A percentile compares a stretch with the other conserved stretches of the same genome.
Evolutionary conservation across 2,888 invertebrate species (phyloP).

Genomic region (Eurytoma californica): DNA sequence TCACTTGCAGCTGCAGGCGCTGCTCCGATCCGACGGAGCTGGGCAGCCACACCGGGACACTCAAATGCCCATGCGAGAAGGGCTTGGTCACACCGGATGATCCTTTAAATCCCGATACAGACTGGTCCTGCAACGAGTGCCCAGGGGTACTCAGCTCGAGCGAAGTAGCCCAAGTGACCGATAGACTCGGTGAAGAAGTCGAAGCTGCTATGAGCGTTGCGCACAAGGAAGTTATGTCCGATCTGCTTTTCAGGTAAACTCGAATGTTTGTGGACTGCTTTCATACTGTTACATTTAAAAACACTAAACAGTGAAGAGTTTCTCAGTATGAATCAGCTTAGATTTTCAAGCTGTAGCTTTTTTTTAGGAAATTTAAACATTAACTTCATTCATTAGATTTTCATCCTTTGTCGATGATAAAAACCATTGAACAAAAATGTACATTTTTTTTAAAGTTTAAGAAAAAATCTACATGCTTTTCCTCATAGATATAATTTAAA

Average conservation of each 20-base stretch:
- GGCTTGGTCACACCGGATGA: slow-evolving; percentile 84
- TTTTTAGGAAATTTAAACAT: too few species aligned
- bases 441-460: too few species aligned
- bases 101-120: slow-evolving; percentile 82
- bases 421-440: too few species aligned
- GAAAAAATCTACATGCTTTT: too few species aligned
- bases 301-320: too few species aligned
- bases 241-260: slow-evolving; percentile 80
- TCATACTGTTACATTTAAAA: too few species aligned
- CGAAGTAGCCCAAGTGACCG: slow-evolving; percentile 82
- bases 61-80: slow-evolving; percentile 81
- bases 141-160: slow-evolving; percentile 80
- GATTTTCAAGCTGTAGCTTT: too few species aligned
- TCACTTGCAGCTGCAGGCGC: slow-evolving; percentile 83
- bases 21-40: slow-evolving; percentile 89
- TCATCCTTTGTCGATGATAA: too few species aligned
- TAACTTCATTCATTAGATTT: too few species aligned
- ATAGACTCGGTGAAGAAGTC: slow-evolving; percentile 86
- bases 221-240: slow-evolving; percentile 80
- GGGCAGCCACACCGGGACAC: slow-evolving; percentile 84
- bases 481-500: too few species aligned
- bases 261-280: neutral
- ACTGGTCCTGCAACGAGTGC: slow-evolving; percentile 87
- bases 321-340: too few species aligned
- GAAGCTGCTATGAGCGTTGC: slow-evolving; percentile 81